phyloP scores from a whole-genome alignment of 2,888 invertebrate species.

The Parnassius orleans region DNA sequence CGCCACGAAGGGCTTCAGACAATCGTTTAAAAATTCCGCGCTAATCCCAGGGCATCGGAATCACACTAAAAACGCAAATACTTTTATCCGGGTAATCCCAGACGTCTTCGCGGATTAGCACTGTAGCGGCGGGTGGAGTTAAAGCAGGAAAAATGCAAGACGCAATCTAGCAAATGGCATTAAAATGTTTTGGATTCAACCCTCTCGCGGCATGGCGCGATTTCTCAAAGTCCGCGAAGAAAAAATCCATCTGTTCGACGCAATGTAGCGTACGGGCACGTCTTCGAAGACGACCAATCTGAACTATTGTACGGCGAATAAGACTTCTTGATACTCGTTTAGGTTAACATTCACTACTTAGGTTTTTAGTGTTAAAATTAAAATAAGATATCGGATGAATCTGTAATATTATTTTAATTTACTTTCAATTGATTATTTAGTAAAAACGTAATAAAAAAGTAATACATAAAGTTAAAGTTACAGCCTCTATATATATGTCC shows the following conservation, averaged over 20 bases:
- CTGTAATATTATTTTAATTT: too few relatives aligned
- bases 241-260: constrained; percentile 71
- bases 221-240: constrained; percentile 76
- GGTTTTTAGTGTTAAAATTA: background rate
- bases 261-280: constrained; percentile 78
- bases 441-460: too few relatives aligned
- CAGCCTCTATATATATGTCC: too few relatives aligned
- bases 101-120: constrained; percentile 78
- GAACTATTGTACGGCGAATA: constrained; percentile 37
- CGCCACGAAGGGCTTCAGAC: constrained; percentile 57
- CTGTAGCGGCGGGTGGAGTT: constrained; percentile 49
- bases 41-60: constrained; percentile 70
- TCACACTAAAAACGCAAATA: constrained; percentile 76
- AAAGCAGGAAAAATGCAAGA: constrained; percentile 75
- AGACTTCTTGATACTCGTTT: constrained; percentile 57
- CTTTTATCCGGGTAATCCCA: constrained; percentile 73
- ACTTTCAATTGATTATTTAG: too few relatives aligned
- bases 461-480: too few relatives aligned
- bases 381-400: background rate
- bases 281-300: constrained; percentile 69
- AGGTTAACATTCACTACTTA: background rate
- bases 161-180: constrained; percentile 81
- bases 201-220: constrained; percentile 74
- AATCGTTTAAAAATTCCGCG: constrained; percentile 70
- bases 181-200: constrained; percentile 77